phyloP scores from a whole-genome alignment of 2,797 vertebrate species.

The Schizothorax lantsangensis region DNA sequence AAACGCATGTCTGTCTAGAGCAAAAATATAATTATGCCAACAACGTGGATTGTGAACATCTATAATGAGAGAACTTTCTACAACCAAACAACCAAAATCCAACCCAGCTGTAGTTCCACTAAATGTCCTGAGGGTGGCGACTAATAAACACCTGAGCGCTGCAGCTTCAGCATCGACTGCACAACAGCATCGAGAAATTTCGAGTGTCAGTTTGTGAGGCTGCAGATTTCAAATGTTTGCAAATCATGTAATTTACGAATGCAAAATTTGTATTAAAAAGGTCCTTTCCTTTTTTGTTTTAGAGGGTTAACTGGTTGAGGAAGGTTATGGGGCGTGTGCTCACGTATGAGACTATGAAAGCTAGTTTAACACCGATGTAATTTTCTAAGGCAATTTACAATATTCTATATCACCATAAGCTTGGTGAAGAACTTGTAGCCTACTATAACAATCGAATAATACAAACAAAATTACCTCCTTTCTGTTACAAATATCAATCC shows the following conservation, averaged over 20 bases:
- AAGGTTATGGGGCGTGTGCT: neutral
- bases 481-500: neutral
- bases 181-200: neutral
- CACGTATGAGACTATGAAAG: neutral
- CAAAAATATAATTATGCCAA: neutral
- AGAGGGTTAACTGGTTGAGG: neutral
- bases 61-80: neutral
- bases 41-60: neutral
- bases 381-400: neutral
- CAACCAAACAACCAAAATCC: neutral
- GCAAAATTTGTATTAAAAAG: neutral
- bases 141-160: neutral
- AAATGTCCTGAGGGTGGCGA: constrained; percentile 6
- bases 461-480: neutral
- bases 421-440: neutral
- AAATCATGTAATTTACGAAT: neutral
- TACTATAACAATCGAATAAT: neutral
- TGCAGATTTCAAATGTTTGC: neutral
- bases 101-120: neutral
- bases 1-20: neutral
- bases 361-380: neutral
- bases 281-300: neutral
- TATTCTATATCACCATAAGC: neutral
- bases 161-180: neutral
- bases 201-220: neutral